Conservation (phyloP, 2,113 vertebrate genomes). For the Geococcyx californianus region DNA sequence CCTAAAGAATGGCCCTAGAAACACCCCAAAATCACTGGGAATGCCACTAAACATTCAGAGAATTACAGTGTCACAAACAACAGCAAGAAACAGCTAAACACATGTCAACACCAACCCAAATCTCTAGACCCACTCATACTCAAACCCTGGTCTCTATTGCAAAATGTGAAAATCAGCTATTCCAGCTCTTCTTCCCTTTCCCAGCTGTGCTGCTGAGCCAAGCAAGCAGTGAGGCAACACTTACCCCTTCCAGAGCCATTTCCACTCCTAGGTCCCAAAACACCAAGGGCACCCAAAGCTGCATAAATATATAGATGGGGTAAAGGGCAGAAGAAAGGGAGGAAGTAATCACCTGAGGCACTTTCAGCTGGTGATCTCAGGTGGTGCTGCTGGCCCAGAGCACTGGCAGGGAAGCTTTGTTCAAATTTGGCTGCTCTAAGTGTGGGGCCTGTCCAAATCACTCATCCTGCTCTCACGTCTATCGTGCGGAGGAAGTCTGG, state of each 20-base stretch:
- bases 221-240: not conserved
- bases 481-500: not conserved
- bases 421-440: not conserved
- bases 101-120: not conserved
- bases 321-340: not conserved
- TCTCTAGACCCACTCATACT: rapidly evolving
- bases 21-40: not conserved
- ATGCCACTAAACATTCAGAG: not conserved
- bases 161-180: not conserved
- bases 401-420: not conserved
- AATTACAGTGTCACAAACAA: not conserved
- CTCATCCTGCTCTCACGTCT: not conserved
- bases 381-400: not conserved
- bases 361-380: not conserved
- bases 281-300: rapidly evolving
- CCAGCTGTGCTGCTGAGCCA: not conserved
- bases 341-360: not conserved
- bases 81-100: not conserved
- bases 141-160: not conserved
- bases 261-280: not conserved
- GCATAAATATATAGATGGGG: rapidly evolving
- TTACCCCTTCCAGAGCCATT: not conserved
- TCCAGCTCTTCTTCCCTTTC: not conserved
- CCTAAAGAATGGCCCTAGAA: not conserved
- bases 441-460: rapidly evolving